Conservation (phyloP, 2,888 invertebrate genomes). For the Tipula helvola region DNA sequence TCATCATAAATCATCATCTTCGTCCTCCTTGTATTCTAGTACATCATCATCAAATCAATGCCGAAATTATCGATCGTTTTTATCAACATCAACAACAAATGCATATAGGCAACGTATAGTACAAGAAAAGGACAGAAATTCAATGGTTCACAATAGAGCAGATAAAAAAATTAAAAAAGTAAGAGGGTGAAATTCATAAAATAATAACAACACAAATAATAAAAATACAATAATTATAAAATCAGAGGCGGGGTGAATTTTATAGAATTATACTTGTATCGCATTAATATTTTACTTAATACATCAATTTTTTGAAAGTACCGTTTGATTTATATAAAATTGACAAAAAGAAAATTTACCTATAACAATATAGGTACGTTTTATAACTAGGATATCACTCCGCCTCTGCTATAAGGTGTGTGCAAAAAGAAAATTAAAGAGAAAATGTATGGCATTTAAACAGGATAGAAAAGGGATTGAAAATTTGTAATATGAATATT, state of each 20-base stretch:
- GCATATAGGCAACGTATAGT: conserved; percentile 4
- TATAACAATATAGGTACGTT: neutral
- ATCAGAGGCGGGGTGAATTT: neutral
- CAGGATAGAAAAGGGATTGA: neutral
- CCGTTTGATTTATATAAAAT: neutral
- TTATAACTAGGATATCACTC: neutral
- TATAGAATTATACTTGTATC: neutral
- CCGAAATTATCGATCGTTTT: conserved; percentile 12
- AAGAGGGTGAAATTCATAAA: conserved; percentile 8
- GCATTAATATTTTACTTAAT: neutral
- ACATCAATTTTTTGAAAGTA: neutral
- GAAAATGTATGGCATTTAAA: neutral
- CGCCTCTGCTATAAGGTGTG: neutral
- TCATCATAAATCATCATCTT: neutral
- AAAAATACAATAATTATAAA: conserved; percentile 5
- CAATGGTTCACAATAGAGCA: neutral
- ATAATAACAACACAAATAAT: neutral
- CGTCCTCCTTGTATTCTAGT: neutral
- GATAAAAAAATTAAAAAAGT: conserved; percentile 8
- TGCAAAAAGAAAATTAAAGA: neutral
- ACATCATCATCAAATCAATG: conserved; percentile 10
- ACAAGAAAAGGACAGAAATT: neutral
- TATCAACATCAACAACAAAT: conserved; percentile 10
- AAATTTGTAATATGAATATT: neutral
- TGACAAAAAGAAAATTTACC: neutral